These are phyloP conservation scores for Ochotona curzoniae DNA, from an alignment of 2,113 vertebrate genomes.

Conservation along the genomic window DNA sequence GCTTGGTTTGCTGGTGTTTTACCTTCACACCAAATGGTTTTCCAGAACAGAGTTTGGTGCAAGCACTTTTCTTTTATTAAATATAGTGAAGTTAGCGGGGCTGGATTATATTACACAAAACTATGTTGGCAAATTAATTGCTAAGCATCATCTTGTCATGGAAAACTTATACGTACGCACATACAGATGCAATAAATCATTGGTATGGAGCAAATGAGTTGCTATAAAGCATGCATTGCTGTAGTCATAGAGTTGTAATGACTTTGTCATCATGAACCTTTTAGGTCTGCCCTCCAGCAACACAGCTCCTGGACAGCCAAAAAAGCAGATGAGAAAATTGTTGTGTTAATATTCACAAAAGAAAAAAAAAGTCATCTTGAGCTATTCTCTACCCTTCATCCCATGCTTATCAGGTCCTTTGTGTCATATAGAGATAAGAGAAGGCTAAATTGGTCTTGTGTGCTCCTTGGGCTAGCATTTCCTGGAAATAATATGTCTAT, in stretches of 20 bases:
- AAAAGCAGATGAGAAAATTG: not conserved
- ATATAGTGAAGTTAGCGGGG: slow-evolving; percentile 65
- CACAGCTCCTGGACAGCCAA: not conserved
- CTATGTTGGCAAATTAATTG: slow-evolving; percentile 81
- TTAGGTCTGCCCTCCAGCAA: not conserved
- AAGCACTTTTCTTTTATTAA: slow-evolving; percentile 83
- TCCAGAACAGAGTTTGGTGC: slow-evolving; percentile 82
- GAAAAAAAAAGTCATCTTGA: not conserved
- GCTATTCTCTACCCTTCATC: not conserved
- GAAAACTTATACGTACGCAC: slow-evolving; percentile 47
- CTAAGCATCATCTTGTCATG: slow-evolving; percentile 68
- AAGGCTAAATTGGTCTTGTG: not conserved
- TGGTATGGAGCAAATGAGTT: slow-evolving; percentile 69
- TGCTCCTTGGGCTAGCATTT: not conserved
- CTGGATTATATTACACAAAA: slow-evolving; percentile 81
- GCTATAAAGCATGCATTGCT: slow-evolving; percentile 59
- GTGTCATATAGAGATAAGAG: not conserved
- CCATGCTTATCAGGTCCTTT: not conserved
- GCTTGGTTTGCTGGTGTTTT: slow-evolving; percentile 84
- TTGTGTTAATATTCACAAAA: not conserved
- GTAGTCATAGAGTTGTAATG: slow-evolving; percentile 51
- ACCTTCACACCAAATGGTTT: slow-evolving; percentile 76
- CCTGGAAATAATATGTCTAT: not conserved
- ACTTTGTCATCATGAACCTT: not conserved
- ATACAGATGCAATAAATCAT: slow-evolving; percentile 75